Conservation (phyloP, 1,140 invertebrate species). For the Papilio machaon region DNA sequence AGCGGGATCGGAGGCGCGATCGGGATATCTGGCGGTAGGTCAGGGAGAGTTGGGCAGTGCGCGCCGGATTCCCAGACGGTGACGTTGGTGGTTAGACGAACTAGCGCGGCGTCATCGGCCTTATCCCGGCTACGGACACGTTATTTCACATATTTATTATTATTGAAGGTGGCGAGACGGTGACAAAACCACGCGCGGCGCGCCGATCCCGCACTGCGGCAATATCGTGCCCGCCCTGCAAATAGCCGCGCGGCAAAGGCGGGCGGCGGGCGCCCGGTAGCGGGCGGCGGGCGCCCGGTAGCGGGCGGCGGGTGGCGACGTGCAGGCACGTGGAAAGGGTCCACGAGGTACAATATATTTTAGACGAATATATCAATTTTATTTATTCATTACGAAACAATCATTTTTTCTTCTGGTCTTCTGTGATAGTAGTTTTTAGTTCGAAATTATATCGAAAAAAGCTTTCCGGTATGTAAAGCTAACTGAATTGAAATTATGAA, state of each 20-base stretch:
- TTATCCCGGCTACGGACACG: conserved; percentile 71
- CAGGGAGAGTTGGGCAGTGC: conserved; percentile 66
- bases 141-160: conserved; percentile 79
- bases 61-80: conserved; percentile 78
- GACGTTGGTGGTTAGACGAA: conserved; percentile 79
- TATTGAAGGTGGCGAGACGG: conserved; percentile 77
- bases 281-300: conserved; percentile 31
- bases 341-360: conserved; percentile 30
- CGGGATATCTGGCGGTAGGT: conserved; percentile 75
- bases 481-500: background rate
- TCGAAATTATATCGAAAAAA: background rate
- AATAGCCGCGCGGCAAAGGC: conserved; percentile 55
- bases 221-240: conserved; percentile 56
- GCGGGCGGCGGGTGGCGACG: conserved; percentile 27
- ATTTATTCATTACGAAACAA: background rate
- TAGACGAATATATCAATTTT: background rate
- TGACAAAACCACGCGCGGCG: conserved; percentile 72
- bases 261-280: conserved; percentile 26
- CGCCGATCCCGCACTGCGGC: conserved; percentile 60
- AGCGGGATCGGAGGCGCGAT: conserved; percentile 51
- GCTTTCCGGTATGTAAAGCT: background rate
- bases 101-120: conserved; percentile 73
- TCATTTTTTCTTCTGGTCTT: background rate
- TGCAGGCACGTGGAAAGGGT: background rate
- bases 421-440: background rate